These are phyloP conservation scores for Salminus brasiliensis DNA, from an alignment of 2,113 vertebrate species.

Conservation along the genomic window DNA sequence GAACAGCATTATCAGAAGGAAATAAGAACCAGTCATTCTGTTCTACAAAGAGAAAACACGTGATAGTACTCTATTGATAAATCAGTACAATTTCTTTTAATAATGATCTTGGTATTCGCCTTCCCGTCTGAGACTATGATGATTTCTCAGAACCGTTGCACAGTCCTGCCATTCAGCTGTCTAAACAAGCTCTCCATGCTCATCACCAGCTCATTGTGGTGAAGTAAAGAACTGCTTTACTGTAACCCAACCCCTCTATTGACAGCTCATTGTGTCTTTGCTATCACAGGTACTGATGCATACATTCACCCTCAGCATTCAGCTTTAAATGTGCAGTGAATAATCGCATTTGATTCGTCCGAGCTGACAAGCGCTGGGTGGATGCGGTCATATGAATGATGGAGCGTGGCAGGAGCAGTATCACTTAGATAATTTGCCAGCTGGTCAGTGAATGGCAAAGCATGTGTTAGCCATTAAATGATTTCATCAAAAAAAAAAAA, in stretches of 20 bases:
- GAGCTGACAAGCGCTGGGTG: slow-evolving; percentile 44
- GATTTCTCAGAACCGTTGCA: not conserved
- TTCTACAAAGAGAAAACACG: not conserved
- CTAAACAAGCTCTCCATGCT: not conserved
- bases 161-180: slow-evolving; percentile 19
- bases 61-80: not conserved
- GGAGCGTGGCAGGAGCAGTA: slow-evolving; percentile 59
- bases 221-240: slow-evolving; percentile 31
- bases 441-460: slow-evolving; percentile 65
- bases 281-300: slow-evolving; percentile 37
- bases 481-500: slow-evolving; percentile 49
- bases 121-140: not conserved
- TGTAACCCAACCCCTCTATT: slow-evolving; percentile 36
- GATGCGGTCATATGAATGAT: slow-evolving; percentile 63
- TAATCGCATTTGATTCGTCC: slow-evolving; percentile 55
- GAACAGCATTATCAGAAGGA: not conserved
- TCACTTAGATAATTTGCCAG: slow-evolving; percentile 68
- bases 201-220: slow-evolving; percentile 51
- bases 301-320: slow-evolving; percentile 39
- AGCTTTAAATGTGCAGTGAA: slow-evolving; percentile 47
- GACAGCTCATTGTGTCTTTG: slow-evolving; percentile 43
- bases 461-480: slow-evolving; percentile 65
- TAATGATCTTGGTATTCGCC: not conserved
- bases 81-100: slow-evolving; percentile 10
- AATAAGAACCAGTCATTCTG: not conserved